Conservation (phyloP, 2,888 invertebrate genomes). For the Hybos culiciformis region DNA sequence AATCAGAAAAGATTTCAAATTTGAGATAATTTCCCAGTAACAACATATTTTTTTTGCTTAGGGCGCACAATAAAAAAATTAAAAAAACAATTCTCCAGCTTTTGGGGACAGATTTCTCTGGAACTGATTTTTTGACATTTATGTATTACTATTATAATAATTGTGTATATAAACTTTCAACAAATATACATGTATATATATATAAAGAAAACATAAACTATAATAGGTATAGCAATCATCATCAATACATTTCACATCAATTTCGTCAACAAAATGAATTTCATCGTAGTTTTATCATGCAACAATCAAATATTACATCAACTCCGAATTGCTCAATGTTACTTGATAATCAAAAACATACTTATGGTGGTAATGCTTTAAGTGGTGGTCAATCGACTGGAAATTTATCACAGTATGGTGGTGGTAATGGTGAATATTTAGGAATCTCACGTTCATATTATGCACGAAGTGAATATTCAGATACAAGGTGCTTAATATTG, state of each 20-base stretch:
- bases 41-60: too few relatives aligned
- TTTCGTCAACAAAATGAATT: conserved; percentile 31
- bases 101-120: too few relatives aligned
- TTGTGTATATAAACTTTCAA: too few relatives aligned
- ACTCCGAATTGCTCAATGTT: conserved; percentile 11
- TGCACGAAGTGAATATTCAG: conserved; percentile 27
- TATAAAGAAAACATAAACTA: too few relatives aligned
- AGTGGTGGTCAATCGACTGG: conserved; percentile 19
- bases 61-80: too few relatives aligned
- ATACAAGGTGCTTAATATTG: conserved; percentile 27
- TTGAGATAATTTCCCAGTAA: too few relatives aligned
- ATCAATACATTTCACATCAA: conserved; percentile 28
- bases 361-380: conserved; percentile 13
- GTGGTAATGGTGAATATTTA: conserved; percentile 8
- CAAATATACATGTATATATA: too few relatives aligned
- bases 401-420: conserved; percentile 19
- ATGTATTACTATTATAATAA: too few relatives aligned
- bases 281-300: conserved; percentile 28
- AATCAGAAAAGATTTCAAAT: too few relatives aligned
- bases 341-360: conserved; percentile 18
- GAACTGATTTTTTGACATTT: too few relatives aligned
- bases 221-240: conserved; percentile 28
- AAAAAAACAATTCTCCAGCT: too few relatives aligned
- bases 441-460: conserved; percentile 18
- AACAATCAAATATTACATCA: conserved; percentile 8